phyloP scores from a whole-genome alignment of 2,888 invertebrate genomes.

The Acanthosepion esculentum region DNA sequence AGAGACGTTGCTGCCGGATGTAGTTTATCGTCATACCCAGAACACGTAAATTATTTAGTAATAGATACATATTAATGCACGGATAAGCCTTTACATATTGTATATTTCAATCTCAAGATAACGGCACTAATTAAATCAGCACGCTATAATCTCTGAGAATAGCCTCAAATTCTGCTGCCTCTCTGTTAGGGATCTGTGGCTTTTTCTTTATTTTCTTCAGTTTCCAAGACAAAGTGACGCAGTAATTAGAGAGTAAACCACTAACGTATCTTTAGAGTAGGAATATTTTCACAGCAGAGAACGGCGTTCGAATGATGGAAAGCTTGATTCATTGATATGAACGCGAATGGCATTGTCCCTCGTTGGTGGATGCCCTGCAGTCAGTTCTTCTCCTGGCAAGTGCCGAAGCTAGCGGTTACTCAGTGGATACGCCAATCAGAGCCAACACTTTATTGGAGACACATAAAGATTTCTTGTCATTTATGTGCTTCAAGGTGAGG shows the following conservation, averaged over 20 bases:
- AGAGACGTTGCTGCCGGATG: too few species aligned
- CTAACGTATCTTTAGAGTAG: neutral
- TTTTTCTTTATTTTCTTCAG: neutral
- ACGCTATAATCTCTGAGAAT: neutral
- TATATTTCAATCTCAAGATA: too few species aligned
- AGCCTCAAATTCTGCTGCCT: too few species aligned
- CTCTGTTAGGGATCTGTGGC: neutral
- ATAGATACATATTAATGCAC: too few species aligned
- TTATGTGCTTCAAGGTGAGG: neutral
- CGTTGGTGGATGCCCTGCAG: neutral
- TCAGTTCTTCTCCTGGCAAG: neutral
- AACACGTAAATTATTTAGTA: too few species aligned
- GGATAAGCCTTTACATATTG: too few species aligned
- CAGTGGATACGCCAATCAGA: neutral
- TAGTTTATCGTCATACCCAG: too few species aligned
- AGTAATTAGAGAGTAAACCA: neutral
- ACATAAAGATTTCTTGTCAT: neutral
- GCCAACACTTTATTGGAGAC: neutral
- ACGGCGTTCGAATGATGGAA: neutral
- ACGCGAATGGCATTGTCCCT: neutral
- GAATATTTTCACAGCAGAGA: neutral
- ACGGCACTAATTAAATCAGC: too few species aligned
- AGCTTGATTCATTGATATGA: neutral
- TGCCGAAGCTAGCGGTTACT: neutral
- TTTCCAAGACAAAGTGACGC: neutral